Evolutionary conservation across 2,888 invertebrate species (phyloP).

Genomic region (Hoplodrina blanda): DNA sequence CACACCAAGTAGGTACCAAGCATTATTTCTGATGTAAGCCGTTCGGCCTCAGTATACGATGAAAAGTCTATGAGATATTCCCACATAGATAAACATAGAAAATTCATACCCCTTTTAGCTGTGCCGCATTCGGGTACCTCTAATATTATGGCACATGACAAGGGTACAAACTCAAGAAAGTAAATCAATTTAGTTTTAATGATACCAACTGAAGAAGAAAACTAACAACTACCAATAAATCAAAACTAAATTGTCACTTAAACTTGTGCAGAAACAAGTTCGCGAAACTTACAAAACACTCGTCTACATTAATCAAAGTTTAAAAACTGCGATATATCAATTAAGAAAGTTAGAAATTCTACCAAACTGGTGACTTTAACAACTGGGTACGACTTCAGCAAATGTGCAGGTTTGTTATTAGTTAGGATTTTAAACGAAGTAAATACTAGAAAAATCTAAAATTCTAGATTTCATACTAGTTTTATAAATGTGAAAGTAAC

Average conservation of each 20-base stretch:
- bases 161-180: too few relatives aligned
- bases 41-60: too few relatives aligned
- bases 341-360: conserved; percentile 35
- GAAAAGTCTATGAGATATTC: too few relatives aligned
- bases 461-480: too few relatives aligned
- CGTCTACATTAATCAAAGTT: conserved; percentile 54
- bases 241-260: conserved; percentile 15
- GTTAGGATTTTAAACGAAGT: not conserved
- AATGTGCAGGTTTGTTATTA: not conserved
- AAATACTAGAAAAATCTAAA: not conserved
- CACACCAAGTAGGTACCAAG: too few relatives aligned
- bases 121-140: too few relatives aligned
- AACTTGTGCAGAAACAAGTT: conserved; percentile 13
- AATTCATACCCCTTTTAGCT: too few relatives aligned
- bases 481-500: too few relatives aligned
- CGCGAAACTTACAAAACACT: conserved; percentile 8
- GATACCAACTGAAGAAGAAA: not conserved
- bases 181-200: not conserved
- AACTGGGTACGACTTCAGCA: conserved; percentile 3
- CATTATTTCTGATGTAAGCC: too few relatives aligned
- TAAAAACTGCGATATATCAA: conserved; percentile 49
- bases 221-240: conserved; percentile 1
- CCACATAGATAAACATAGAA: too few relatives aligned
- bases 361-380: conserved; percentile 8
- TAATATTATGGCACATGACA: not conserved